Base-by-base conservation (phyloP, 2,888 invertebrate genomes). In the Enchytraeus crypticus region DNA sequence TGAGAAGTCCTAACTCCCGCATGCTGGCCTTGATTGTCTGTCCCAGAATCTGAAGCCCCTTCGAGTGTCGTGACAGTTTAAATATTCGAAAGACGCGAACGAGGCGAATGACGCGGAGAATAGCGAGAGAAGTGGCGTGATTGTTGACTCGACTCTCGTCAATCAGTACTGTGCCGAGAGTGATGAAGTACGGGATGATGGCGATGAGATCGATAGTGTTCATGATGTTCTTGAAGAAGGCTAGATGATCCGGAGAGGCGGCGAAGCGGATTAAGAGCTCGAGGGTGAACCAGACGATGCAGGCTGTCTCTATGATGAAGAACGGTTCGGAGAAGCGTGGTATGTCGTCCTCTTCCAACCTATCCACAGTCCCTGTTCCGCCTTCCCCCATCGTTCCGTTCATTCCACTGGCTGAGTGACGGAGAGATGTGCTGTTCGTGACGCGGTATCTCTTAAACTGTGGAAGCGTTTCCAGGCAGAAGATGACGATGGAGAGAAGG, bases 191-290 rank as follows among this genome's bases (percentile, higher is more conserved):
- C 81, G 96, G 96, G 86, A 97, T 93, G 87, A 97, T 97, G 83
- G 96, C 96, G 84, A 80, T 95, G 84, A 97, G 92, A 83, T 97
- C 96, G 84, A 97, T 97, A 83, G 93, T 89, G 84, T 93, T 93
- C 96, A 96, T 96, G 82, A 96, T 92, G 86, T 96, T 95, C 83
- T 93, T 90, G 86, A 95, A 93, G 87, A 97, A 97, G 84, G 90
- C 90, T 81, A 95, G 86, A 84, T 97, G 96, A 82, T 91, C 92
- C 80, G 97, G 97, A 85, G 93, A 96, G 81, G 95, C 93, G 82
- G 92, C 87, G 85, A 97, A 96, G 83, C 97, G 89, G 83, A 96
- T 92, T 83, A 92, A 88, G 83, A 81, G 72, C 84, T 97, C 96
- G 84, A 79, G 95, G 78, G 95, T 92, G 85, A 97, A 97, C 96